Base-by-base conservation (phyloP, 2,113 vertebrate genomes). In the Micronycteris hirsuta region DNA sequence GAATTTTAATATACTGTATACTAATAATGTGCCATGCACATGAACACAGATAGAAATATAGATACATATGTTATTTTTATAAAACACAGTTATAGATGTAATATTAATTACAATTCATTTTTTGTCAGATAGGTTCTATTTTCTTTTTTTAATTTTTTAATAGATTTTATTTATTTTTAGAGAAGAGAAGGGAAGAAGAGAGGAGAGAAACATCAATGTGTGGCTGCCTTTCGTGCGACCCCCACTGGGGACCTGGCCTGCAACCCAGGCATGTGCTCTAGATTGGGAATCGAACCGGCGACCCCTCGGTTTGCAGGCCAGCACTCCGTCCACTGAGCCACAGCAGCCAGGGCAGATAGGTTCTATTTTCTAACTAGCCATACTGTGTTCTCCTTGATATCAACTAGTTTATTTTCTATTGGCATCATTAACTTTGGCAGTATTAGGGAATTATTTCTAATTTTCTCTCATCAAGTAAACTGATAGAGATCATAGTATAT, bases 401-500 rank as follows among this genome's bases (percentile, higher is more conserved):
- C 73, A 73, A 4, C 43, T 94, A 31, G 38, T 65, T 56, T 86
- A 85, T 86, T 92, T 94, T 70, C 61, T 88, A 16, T 61, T 86
- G 31, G 17, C 63, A 84, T 77, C 49, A 65, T 80, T 78, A 87
- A 86, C 36, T 77, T 91, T 83, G 22, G 2, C 61, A 77, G 63
- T 94, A 33, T 91, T 91, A 91, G 28, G 61, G 93, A 93, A 71
- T 78, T 4, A 70, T 63, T 89, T 93, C 8, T 52, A 52, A 84
- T 45, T 83, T 67, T 81, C 11, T 33, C 4, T 77, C 61, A n/a
- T 67, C 58, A 82, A 96, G 43, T 74, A 86, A 81, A 96, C 22
- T 61, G 68, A 52, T 67, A 38, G 31, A 84, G 43, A 80, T 80
- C 43, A 36, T 77, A 91, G 28, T 49, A 56, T 10, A 91, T 76